A percentile compares a stretch with the other conserved stretches of the same genome.
These are phyloP conservation scores for Netelia melanura DNA, from an alignment of 2,888 invertebrate species.

Conservation along the genomic window DNA sequence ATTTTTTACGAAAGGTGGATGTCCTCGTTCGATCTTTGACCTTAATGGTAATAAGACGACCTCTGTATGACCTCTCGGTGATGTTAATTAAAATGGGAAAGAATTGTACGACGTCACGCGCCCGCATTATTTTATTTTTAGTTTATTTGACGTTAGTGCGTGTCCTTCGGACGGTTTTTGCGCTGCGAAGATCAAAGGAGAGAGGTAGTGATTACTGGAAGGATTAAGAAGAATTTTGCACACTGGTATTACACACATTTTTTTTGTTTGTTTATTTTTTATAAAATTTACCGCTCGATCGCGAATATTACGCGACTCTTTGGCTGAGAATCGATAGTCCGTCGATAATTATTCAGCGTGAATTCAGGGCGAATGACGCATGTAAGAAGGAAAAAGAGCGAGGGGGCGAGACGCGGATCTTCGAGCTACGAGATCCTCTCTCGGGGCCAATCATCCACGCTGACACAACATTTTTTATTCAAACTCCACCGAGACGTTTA, in stretches of 20 bases:
- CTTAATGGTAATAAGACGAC: constrained; percentile 32
- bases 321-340: constrained; percentile 44
- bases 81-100: constrained; percentile 50
- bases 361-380: constrained; percentile 49
- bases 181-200: neutral
- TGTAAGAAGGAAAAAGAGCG: constrained; percentile 24
- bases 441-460: constrained; percentile 70
- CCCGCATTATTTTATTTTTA: constrained; percentile 30
- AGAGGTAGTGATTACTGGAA: neutral
- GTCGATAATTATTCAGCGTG: constrained; percentile 43
- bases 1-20: too few species aligned
- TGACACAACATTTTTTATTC: constrained; percentile 74
- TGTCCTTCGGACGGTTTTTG: neutral
- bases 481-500: constrained; percentile 45
- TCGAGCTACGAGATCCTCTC: constrained; percentile 46
- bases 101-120: constrained; percentile 50
- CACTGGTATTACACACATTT: neutral
- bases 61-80: constrained; percentile 28
- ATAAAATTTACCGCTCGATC: constrained; percentile 9
- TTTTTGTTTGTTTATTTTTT: neutral
- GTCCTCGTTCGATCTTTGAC: constrained; percentile 45
- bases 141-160: constrained; percentile 8
- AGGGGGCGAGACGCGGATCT: constrained; percentile 40
- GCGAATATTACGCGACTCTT: constrained; percentile 38
- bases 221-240: constrained; percentile 1